Evolutionary conservation across 2,888 invertebrate species (phyloP), one percentile per base, ranked within the genome.

Genomic region (Nasonovia ribisnigri): DNA sequence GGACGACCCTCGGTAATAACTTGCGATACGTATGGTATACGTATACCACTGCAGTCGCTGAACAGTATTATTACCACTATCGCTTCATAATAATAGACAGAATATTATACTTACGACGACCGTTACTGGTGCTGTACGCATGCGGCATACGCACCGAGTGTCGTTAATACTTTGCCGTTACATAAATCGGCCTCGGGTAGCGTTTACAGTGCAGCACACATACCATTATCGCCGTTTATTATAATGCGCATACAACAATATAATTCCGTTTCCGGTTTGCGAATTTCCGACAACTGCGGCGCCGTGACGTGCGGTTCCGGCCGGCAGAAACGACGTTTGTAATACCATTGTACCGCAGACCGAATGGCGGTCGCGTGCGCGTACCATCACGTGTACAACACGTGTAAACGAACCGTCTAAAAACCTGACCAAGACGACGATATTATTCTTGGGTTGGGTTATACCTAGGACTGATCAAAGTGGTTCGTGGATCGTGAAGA

Each of bases 251-350:
- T 87, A 42, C 57, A 36, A 42, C 91, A 57, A 91, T 84, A 86
- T 84, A 86, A 91, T 43, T 84, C 43, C 54, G 43, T 91, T 91
- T 91, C 91, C 84, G 91, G 91, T 57, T 51, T 29, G 84, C 84
- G 57, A 86, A 91, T 91, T 91, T 86, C 91, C 84, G 91, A 91
- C 91, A 46, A 57, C 54, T 84, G 57, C 54, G 91, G 84, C 4
- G 54, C 90, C 54, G 54, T 57, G 54, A 84, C 84, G 84, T 84
- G 91, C 43, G 54, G 46, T 91, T 91, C 84, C 91, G 91, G 91
- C 42, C n/a, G 43, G 24, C 36, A 11, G n/a, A 46, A 91, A 84
- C 84, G 84, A 57, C 91, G 46, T 54, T 43, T 8, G 20, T 36
- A 48, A 48, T 36, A 36, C 36, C 20, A 77, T 77, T 36, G 20